Base-by-base conservation (phyloP, 2,888 invertebrate species). In the Agonopterix subpropinquella region DNA sequence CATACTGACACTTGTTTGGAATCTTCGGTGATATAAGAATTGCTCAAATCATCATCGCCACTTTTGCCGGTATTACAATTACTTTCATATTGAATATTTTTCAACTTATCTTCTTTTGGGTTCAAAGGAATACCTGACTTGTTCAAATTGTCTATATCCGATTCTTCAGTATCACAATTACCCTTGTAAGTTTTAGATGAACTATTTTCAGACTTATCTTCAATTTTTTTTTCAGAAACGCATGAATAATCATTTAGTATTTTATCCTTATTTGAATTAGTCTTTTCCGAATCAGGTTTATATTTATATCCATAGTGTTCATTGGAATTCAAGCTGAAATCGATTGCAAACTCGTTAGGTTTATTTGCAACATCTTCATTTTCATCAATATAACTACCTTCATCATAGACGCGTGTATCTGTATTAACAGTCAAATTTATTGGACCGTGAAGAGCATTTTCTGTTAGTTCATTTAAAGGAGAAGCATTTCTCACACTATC, bases 321-420 rank as follows among this genome's bases (percentile, higher is more conserved):
- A 48, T 54, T 61, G 68, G 73, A 79, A 54, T 67, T 76, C 45
- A 80, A 58, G 61, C 82, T 82, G 53, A 82, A 83, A 55, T 84
- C 83, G 47, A 84, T 69, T 15, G 82, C 82, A 42, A 62, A 68
- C 37, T 76, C 74, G 47, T 54, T 52, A 52, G 56, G 44, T 15
- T 50, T 45, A 18, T 60, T 45, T 13, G 48, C 52, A 45, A 37
- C 36, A 11, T 50, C 46, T 43, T 52, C 36, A 11, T 50, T 45
- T 43, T 52, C 36, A 49, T 43, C 53, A 11, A 51, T 18, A 18
- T 28, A 28, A 28, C 28, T 28, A 28, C 28, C 28, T 28, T 28
- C 28, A 28, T 45, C 41, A 45, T 45, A 44, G 11, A 28, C 36
- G 45, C 50, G 43, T 49, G 43, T 36, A 48, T 57, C 50, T 45